A percentile compares a stretch with the other conserved stretches of the same genome.
phyloP scores from a whole-genome alignment of 2,888 invertebrate species.

The Pantelozetes paolii region DNA sequence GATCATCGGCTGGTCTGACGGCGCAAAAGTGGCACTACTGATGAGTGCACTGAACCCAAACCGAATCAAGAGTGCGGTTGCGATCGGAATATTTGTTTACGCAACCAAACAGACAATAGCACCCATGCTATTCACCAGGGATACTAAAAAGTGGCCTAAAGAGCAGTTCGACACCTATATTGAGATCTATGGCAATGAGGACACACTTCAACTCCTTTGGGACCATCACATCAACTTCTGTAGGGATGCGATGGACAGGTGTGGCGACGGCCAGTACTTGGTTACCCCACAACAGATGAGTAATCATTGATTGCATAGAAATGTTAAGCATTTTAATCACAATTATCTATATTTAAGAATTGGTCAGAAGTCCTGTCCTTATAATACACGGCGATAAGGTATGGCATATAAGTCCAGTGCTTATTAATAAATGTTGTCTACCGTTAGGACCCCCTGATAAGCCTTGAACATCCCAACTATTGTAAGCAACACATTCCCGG shows the following conservation, averaged over 20 bases:
- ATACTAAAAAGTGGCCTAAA: conserved; percentile 28
- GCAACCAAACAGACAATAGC: background rate
- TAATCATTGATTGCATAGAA: background rate
- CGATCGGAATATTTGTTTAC: background rate
- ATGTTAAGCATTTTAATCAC: too few relatives aligned
- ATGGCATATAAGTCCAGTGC: too few relatives aligned
- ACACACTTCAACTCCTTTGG: conserved; percentile 22
- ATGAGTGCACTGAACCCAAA: background rate
- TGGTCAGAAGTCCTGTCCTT: conserved; percentile 36
- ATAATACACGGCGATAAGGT: conserved; percentile 39
- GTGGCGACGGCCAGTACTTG: conserved; percentile 16
- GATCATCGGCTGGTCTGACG: conserved; percentile 40
- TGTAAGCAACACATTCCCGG: conserved; percentile 10
- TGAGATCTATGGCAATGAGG: conserved; percentile 20
- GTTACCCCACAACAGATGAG: background rate
- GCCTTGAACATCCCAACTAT: conserved; percentile 33
- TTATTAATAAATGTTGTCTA: too few relatives aligned
- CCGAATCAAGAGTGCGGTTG: background rate
- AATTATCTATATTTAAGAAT: background rate
- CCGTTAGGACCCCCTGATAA: conserved; percentile 32
- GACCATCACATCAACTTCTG: conserved; percentile 39
- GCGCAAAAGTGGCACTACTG: conserved; percentile 37
- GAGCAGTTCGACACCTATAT: conserved; percentile 12
- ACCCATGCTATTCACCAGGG: conserved; percentile 9
- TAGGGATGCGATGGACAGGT: conserved; percentile 5